Evolutionary conservation across 2,113 vertebrate genomes (phyloP), one percentile per base, ranked within the genome.

Genomic region (Coregonus clupeaformis): DNA sequence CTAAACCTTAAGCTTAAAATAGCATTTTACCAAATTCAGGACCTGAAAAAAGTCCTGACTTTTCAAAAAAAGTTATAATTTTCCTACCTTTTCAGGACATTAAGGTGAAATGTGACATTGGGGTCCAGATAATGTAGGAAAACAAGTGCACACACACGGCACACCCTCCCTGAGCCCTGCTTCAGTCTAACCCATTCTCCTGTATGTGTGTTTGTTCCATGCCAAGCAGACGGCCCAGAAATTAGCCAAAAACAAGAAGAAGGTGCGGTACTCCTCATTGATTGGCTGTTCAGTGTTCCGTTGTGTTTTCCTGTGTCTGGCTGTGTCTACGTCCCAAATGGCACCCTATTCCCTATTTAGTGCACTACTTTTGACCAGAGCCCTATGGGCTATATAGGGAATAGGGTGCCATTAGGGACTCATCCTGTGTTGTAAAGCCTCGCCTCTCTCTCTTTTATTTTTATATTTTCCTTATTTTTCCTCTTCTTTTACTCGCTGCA

Each of bases 211-310:
- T 96, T 95, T 97, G 82, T 97, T 96, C 90, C 95, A 96, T 95
- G 94, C 94, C 94, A 94, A 94, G 92, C 97, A 98, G 97, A 96
- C 95, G 94, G 96, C 97, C 92, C 97, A 98, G 95, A 98, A 98
- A 96, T 94, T 96, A 94, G 95, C 96, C 93, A 97, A 97, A 94
- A 97, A 93, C 97, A 97, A 92, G 91, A 98, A 98, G 95, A 98
- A 98, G 97, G 97, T 98, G 96, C 95, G 96, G 95, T 96, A 97
- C 92, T 78, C 87, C 84, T 94, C 92, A 94, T 93, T 87, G 89
- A 89, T 86, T 77, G 63, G 52, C 25, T 52, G 30, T n/a, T 60
- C 20, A 18, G 27, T 62, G 57, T 45, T 70, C 49, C 29, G 12
- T 12, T 11, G 16, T 20, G 6, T 59, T 32, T 59, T 11, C 18